Base-by-base conservation (phyloP, 2,113 vertebrate genomes). In the Albula goreensis region DNA sequence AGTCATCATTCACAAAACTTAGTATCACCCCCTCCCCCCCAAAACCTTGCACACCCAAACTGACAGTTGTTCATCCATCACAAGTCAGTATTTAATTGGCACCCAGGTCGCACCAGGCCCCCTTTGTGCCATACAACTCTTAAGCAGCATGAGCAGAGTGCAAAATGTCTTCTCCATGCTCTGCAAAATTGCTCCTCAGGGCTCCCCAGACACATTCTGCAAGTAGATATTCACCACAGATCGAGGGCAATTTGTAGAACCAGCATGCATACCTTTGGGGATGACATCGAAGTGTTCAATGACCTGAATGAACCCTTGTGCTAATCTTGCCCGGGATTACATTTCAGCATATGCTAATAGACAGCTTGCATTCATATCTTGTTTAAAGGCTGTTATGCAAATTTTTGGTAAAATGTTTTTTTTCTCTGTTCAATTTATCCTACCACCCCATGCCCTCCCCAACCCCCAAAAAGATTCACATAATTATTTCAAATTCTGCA, bases 321-420 rank as follows among this genome's bases (percentile, higher is more conserved):
- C 93, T 95, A 94, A 94, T 95, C 93, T 94, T 81, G 78, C 85
- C 85, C 90, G 91, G 91, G 89, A 92, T 91, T 89, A 92, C 91
- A 49, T 93, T 91, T 87, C 91, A 92, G 90, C 90, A 87, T 66
- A 66, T 83, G 90, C 90, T 87, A 19, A 66, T 83, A 90, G 91
- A 94, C 88, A 87, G 91, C 91, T 86, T 90, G 90, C 91, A 90
- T 91, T 91, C 92, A 90, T 85, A 92, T 88, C 90, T 91, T 91
- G 88, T 93, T 92, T 93, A 91, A 93, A 93, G 92, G 84, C 91
- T 93, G 89, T 93, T 94, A 95, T 96, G 94, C 93, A 94, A 94
- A 95, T 95, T 93, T 92, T 94, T 94, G 93, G 93, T 94, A 92
- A 95, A 94, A 91, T 92, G 93, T 91, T 93, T 94, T 93, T 92